Conservation (phyloP, 2,113 vertebrate species). For the Rhagologus leucostigma region DNA sequence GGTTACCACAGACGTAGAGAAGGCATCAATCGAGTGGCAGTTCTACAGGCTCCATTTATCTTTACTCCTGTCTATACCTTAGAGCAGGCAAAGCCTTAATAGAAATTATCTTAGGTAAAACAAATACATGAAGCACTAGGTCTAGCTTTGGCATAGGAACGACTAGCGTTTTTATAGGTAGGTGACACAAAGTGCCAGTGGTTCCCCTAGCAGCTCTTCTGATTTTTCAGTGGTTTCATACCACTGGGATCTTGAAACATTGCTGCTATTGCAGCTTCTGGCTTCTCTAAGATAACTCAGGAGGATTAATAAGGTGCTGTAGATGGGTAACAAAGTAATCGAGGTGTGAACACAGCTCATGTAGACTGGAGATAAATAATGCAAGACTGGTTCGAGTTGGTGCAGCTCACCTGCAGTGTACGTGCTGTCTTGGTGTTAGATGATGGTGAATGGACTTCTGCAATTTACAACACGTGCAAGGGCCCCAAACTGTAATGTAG, state of each 20-base stretch:
- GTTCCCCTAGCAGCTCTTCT: neutral
- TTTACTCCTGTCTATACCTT: neutral
- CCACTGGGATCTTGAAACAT: neutral
- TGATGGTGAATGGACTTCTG: neutral
- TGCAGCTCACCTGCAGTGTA: neutral
- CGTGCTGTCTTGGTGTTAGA: neutral
- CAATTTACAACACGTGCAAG: fast-evolving
- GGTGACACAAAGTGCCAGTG: neutral
- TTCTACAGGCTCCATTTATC: neutral
- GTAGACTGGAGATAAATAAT: neutral
- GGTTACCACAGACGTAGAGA: neutral
- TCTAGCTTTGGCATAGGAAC: neutral
- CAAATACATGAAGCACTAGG: neutral
- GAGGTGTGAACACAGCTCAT: neutral
- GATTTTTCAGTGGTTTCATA: neutral
- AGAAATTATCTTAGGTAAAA: neutral
- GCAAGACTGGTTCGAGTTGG: neutral
- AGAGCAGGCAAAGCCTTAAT: neutral
- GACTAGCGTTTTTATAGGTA: neutral
- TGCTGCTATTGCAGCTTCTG: neutral
- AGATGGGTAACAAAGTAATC: neutral
- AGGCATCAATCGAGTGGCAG: neutral
- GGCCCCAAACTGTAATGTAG: no score
- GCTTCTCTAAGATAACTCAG: neutral
- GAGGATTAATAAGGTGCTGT: neutral